Evolutionary conservation across 2,888 invertebrate genomes (phyloP), one percentile per base, ranked within the genome.

Genomic region (Chrysotoxum bicinctum): DNA sequence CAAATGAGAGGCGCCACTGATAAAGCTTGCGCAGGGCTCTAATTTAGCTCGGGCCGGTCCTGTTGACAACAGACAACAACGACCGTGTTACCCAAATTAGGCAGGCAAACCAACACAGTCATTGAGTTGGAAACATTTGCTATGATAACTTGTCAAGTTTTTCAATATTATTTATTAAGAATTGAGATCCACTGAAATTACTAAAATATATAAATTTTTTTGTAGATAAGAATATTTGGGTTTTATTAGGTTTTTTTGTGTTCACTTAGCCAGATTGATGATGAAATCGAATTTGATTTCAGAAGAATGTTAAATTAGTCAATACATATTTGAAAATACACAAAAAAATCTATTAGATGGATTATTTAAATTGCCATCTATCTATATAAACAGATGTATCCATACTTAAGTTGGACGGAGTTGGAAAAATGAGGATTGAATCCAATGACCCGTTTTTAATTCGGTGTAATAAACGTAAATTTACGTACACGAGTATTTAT

Each of bases 121-220:
- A 37, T 8, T 50, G 32, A 50, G 8, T 10, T 40, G 58, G 40
- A 54, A 37, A 35, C 50, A 40, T 52, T 77, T 70, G 69, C 19
- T 62, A 62, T 62, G 60, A 32, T 69, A 69, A 77, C 77, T 60
- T 50, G 48, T 58, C 50, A 50, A 60, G 50, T 50, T 58, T 50
- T 58, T 37, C 40, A n/a, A 48, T 64, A 60, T n/a, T 30, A 30
- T n/a, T 37, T 16, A 16, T 45, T 26, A 43, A n/a, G n/a, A n/a
- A 16, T 64, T 45, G 12, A 30, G 19, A 48, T 19, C 48, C n/a
- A n/a, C 16, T 23, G 10, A 48, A 66, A 45, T 66, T 35, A 35
- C 45, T 12, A 35, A 35, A 48, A 66, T 66, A 66, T 14, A 40
- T 19, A 30, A 30, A 10, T 35, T 12, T 35, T 23, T 35, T 48